Evolutionary conservation across 1,140 invertebrate species (phyloP).

Genomic region (Drusus annulatus): DNA sequence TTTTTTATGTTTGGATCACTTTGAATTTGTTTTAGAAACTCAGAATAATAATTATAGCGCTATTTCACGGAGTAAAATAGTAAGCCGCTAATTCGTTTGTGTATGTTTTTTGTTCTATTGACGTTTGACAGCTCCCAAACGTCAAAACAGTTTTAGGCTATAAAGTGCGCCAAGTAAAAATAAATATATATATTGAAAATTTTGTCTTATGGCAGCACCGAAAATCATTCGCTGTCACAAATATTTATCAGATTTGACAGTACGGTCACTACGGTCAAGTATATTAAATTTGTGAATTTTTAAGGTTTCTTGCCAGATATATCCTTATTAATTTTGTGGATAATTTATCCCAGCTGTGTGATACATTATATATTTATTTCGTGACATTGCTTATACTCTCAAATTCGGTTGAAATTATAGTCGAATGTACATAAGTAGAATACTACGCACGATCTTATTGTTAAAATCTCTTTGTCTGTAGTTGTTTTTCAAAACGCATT

Average conservation of each 20-base stretch:
- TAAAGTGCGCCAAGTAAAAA: too few relatives aligned
- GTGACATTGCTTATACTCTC: not conserved
- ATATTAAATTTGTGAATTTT: conserved; percentile 9
- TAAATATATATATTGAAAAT: too few relatives aligned
- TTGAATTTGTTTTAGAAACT: not conserved
- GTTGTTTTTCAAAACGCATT: conserved; percentile 23
- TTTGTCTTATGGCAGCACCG: conserved; percentile 1
- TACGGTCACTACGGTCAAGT: conserved; percentile 2
- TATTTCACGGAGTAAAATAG: not conserved
- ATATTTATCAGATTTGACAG: conserved; percentile 43
- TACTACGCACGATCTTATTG: conserved; percentile 25
- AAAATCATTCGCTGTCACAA: conserved; percentile 19
- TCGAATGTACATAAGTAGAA: conserved; percentile 3
- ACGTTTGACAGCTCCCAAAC: conserved; percentile 36
- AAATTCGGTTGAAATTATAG: conserved; percentile 10
- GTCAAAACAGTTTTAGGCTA: conserved; percentile 20
- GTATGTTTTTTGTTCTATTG: conserved; percentile 21
- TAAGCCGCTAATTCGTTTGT: conserved; percentile 9
- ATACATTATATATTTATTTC: not conserved
- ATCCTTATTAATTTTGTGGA: conserved; percentile 1
- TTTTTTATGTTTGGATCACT: not conserved
- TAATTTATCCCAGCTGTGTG: not conserved
- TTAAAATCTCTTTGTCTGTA: conserved; percentile 43
- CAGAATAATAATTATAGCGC: not conserved
- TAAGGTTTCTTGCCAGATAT: not conserved